These are phyloP conservation scores for Cephalopholis sonnerati DNA, from an alignment of 2,113 vertebrate genomes.

Conservation along the genomic window DNA sequence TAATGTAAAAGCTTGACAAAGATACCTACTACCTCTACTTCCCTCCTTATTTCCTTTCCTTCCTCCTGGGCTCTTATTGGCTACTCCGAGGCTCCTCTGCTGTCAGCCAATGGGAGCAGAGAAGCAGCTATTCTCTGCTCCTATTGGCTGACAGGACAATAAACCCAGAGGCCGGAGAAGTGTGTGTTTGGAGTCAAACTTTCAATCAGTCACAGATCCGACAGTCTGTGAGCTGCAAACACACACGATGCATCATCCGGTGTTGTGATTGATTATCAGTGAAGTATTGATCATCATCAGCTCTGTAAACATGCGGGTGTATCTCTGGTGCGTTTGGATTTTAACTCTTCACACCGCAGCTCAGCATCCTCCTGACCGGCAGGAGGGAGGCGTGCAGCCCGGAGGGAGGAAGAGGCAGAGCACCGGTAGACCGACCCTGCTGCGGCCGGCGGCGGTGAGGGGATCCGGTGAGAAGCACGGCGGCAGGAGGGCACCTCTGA, in stretches of 20 bases:
- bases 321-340: constrained; percentile 35
- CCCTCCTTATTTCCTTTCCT: background rate
- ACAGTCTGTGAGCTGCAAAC: background rate
- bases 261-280: too few species aligned
- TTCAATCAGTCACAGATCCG: too few species aligned
- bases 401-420: background rate
- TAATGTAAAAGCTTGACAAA: too few species aligned
- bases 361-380: constrained; percentile 6
- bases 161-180: background rate
- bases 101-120: constrained; percentile 28
- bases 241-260: background rate
- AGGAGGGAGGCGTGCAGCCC: constrained; percentile 18
- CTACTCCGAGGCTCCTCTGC: background rate
- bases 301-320: constrained; percentile 22
- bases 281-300: too few species aligned
- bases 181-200: background rate
- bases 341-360: constrained; percentile 19
- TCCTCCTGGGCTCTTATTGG: constrained; percentile 29
- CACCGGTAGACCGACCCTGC: background rate
- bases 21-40: too few species aligned
- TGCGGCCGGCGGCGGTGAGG: background rate
- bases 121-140: background rate
- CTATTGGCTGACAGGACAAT: constrained; percentile 36
- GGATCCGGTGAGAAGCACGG: background rate
- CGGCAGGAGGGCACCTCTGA: constrained; percentile 17